These are phyloP conservation scores for Camelus dromedarius DNA, from an alignment of 2,113 vertebrate species.

Conservation along the genomic window DNA sequence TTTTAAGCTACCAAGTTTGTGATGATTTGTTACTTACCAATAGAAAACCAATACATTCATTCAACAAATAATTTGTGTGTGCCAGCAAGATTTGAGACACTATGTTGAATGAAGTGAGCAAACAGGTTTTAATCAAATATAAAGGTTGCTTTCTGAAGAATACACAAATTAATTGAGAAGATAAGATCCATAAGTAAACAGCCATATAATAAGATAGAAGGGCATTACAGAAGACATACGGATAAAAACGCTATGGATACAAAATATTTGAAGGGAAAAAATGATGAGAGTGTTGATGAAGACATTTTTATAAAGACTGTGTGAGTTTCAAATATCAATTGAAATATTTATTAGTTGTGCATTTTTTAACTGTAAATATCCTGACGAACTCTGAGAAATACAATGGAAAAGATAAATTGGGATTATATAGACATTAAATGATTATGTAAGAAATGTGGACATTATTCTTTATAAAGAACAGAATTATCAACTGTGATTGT, in stretches of 20 bases:
- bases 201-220: not conserved
- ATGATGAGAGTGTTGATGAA: not conserved
- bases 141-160: not conserved
- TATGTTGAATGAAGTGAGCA: not conserved
- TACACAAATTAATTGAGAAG: not conserved
- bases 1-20: not conserved
- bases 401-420: not conserved
- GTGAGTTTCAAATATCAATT: not conserved
- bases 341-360: not conserved
- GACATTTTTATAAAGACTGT: not conserved
- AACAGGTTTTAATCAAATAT: not conserved
- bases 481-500: not conserved
- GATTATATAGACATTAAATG: not conserved
- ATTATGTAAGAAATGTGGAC: not conserved
- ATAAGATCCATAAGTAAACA: not conserved
- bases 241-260: not conserved
- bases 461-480: not conserved
- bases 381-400: not conserved
- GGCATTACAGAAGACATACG: not conserved
- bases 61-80: not conserved
- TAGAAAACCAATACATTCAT: not conserved
- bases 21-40: not conserved
- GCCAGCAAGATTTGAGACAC: not conserved
- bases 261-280: not conserved
- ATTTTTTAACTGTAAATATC: not conserved